Percentiles rank a stretch among this genome's conserved stretches.
Evolutionary conservation across 2,888 invertebrate species (phyloP).

Genomic region (Stenichneumon culpator): DNA sequence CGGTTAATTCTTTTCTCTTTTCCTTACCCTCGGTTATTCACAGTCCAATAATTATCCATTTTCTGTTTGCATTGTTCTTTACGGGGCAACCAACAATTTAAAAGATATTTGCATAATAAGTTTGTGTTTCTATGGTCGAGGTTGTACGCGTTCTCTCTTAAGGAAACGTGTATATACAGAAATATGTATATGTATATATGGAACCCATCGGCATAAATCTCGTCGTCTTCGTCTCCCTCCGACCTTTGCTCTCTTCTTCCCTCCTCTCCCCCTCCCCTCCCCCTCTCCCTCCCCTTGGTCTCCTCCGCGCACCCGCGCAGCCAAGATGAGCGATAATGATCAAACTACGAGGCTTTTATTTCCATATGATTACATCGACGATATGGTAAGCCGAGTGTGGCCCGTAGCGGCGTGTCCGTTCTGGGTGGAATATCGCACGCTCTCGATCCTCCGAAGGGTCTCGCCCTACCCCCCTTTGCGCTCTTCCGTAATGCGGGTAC

Average conservation of each 20-base stretch:
- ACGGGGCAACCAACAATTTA: constrained; percentile 75
- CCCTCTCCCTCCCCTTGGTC: constrained; percentile 53
- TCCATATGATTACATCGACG: constrained; percentile 75
- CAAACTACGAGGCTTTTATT: constrained; percentile 57
- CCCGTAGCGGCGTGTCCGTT: constrained; percentile 67
- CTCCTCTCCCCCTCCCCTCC: constrained; percentile 54
- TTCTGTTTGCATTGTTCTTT: constrained; percentile 80
- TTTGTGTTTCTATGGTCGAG: constrained; percentile 48
- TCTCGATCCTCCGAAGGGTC: constrained; percentile 13
- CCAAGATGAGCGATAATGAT: constrained; percentile 70
- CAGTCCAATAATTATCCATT: constrained; percentile 79
- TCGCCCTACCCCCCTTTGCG: background rate
- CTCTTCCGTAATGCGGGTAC: background rate
- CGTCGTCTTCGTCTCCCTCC: constrained; percentile 42
- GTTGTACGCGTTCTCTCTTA: constrained; percentile 61
- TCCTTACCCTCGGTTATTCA: constrained; percentile 60
- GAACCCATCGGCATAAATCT: constrained; percentile 75
- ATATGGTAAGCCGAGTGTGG: constrained; percentile 65
- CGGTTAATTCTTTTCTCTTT: constrained; percentile 35
- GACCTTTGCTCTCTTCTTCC: constrained; percentile 63
- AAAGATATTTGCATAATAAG: constrained; percentile 78
- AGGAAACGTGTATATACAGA: constrained; percentile 60
- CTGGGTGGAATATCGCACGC: constrained; percentile 56
- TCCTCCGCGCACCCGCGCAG: constrained; percentile 38
- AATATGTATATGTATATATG: constrained; percentile 28